Conservation (phyloP, 1,140 invertebrate species). For the Pectinophora gossypiella region DNA sequence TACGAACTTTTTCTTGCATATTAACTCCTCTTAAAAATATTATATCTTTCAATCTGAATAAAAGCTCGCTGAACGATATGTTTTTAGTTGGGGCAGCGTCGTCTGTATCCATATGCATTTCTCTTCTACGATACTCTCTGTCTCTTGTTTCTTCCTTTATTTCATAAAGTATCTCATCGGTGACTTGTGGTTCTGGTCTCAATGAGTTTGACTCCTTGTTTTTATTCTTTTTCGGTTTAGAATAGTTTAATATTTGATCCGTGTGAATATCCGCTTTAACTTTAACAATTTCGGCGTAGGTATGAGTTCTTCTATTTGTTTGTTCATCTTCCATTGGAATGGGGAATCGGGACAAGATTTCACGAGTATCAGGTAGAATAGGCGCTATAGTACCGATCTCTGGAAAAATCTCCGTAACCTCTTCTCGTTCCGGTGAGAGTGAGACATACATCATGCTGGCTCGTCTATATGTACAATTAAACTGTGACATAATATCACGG, state of each 20-base stretch:
- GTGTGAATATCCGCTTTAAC: not conserved
- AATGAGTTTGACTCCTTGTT: not conserved
- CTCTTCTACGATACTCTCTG: not conserved
- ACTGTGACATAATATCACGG: not conserved
- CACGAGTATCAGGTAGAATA: not conserved
- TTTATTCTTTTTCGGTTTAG: not conserved
- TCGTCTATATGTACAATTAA: slow-evolving; percentile 1
- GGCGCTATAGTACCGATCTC: too few species aligned
- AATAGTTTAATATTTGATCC: not conserved
- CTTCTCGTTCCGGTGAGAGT: not conserved
- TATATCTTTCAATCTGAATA: not conserved
- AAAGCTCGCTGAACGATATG: not conserved
- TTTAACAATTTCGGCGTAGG: not conserved
- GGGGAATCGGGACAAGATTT: not conserved
- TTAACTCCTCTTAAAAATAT: not conserved
- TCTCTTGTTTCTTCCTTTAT: not conserved
- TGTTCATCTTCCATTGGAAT: too few species aligned
- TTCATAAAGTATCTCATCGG: not conserved
- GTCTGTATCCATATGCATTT: not conserved
- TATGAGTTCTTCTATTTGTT: not conserved
- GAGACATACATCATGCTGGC: not conserved
- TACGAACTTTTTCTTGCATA: not conserved
- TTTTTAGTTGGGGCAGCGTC: not conserved
- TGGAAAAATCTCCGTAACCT: too few species aligned
- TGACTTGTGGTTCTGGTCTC: not conserved